Conservation (phyloP, 1,140 invertebrate species). For the Saccostrea echinata region DNA sequence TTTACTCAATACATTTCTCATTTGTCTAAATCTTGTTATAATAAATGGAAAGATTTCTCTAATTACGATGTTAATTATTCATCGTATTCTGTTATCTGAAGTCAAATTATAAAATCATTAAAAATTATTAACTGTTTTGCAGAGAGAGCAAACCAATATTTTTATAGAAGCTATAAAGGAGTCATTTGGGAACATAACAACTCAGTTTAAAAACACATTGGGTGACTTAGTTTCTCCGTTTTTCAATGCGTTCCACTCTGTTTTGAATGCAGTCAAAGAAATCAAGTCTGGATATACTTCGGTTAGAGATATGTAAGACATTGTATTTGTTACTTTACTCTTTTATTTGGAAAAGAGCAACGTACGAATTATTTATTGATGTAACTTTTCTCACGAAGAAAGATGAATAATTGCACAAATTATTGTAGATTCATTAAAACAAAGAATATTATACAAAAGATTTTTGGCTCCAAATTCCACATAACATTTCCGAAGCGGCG, state of each 20-base stretch:
- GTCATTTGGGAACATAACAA: not conserved
- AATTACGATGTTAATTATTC: no score
- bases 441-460: slow-evolving; percentile 50
- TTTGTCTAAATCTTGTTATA: no score
- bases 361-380: no score
- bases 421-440: slow-evolving; percentile 34
- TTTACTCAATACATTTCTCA: no score
- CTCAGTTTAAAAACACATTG: not conserved
- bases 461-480: slow-evolving; percentile 65
- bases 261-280: slow-evolving; percentile 4
- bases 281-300: not conserved
- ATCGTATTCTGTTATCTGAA: no score
- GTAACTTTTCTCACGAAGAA: no score
- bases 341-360: no score
- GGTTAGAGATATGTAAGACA: slow-evolving; percentile 20
- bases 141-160: slow-evolving; percentile 14
- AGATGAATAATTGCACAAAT: not conserved
- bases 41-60: no score
- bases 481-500: slow-evolving; percentile 56
- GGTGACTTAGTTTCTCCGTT: slow-evolving; percentile 10
- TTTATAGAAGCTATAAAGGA: not conserved
- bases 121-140: not conserved
- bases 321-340: no score
- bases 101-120: no score
- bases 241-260: slow-evolving; percentile 21